Evolutionary conservation across 2,888 invertebrate genomes (phyloP).

Genomic region (Apamea crenata): DNA sequence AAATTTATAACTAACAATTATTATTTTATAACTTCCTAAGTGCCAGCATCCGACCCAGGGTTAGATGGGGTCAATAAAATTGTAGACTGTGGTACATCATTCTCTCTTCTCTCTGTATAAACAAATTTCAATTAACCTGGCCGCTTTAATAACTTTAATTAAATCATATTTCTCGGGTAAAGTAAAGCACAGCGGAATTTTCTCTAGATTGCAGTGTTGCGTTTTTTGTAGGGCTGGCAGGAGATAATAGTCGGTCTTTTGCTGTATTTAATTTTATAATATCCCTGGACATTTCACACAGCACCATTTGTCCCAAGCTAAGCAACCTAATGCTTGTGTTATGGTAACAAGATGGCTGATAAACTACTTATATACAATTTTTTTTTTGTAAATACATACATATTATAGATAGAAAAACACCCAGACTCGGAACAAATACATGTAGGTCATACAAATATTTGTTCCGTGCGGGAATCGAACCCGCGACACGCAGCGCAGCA

Average conservation of each 20-base stretch:
- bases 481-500: no score
- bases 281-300: no score
- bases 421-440: no score
- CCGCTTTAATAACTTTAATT: constrained; percentile 87
- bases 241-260: not conserved
- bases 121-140: constrained; percentile 87
- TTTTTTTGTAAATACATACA: no score
- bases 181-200: constrained; percentile 72
- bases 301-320: no score
- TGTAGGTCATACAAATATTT: no score
- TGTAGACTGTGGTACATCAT: constrained; percentile 79
- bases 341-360: no score
- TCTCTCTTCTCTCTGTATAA: constrained; percentile 79
- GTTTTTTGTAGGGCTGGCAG: constrained; percentile 75
- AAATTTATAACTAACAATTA: constrained; percentile 54
- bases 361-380: no score
- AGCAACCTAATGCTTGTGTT: no score
- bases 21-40: constrained; percentile 72
- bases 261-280: not conserved
- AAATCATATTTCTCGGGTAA: constrained; percentile 84
- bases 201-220: constrained; percentile 73
- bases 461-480: no score
- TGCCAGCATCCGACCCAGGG: constrained; percentile 70
- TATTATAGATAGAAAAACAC: no score
- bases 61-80: constrained; percentile 80